These are phyloP conservation scores for Hyposmocoma kahamanoa DNA, from an alignment of 1,140 invertebrate species.

Conservation along the genomic window DNA sequence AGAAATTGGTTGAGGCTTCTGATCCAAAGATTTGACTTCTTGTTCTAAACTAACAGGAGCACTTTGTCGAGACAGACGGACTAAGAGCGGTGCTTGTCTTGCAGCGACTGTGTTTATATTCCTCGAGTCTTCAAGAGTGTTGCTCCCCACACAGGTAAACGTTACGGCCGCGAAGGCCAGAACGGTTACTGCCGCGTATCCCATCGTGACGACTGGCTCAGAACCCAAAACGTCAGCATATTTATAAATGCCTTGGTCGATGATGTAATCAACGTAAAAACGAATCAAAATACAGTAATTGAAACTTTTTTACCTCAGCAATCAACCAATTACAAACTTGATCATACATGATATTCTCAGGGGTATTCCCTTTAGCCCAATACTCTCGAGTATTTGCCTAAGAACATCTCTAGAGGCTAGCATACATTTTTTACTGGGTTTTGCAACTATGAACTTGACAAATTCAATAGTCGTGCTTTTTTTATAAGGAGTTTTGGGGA, in stretches of 20 bases:
- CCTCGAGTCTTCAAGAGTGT: constrained; percentile 47
- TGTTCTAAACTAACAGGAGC: constrained; percentile 25
- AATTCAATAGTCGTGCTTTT: background rate
- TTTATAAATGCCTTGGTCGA: constrained; percentile 59
- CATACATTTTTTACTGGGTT: constrained; percentile 21
- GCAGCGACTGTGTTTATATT: constrained; percentile 41
- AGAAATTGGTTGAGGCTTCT: constrained; percentile 52
- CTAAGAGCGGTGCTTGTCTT: constrained; percentile 56
- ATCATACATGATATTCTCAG: constrained; percentile 47
- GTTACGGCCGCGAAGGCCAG: constrained; percentile 32
- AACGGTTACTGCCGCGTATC: constrained; percentile 43
- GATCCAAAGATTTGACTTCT: constrained; percentile 41
- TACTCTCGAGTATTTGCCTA: constrained; percentile 24
- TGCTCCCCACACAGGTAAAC: constrained; percentile 39
- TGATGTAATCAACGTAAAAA: no score
- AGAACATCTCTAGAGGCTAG: constrained; percentile 16
- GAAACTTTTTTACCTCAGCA: no score
- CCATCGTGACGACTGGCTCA: constrained; percentile 57
- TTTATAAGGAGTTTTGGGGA: background rate
- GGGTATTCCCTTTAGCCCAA: constrained; percentile 62
- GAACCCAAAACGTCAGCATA: constrained; percentile 48
- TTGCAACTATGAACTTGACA: constrained; percentile 8
- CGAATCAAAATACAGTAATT: no score
- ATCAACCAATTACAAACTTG: constrained; percentile 21
- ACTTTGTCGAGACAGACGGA: constrained; percentile 44